A percentile compares a stretch with the other conserved stretches of the same genome.
phyloP scores from a whole-genome alignment of 2,113 vertebrate species.

The Apteryx owenii region DNA sequence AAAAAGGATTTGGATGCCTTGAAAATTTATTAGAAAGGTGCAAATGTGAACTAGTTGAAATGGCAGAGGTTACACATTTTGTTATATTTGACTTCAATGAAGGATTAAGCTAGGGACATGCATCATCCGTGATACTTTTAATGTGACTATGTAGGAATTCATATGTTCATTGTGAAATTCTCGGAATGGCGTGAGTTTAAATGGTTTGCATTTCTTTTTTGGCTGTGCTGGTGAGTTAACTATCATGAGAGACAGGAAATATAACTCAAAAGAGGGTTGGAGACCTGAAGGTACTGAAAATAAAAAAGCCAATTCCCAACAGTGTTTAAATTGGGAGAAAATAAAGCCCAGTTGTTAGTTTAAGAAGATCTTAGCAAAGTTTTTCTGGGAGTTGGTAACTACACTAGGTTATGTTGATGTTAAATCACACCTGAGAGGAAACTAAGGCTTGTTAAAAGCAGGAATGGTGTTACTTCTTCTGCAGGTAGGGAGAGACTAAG shows the following conservation, averaged over 20 bases:
- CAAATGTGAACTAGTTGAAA: not conserved
- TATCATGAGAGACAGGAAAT: not conserved
- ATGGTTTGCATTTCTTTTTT: conserved; percentile 5
- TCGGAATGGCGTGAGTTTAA: not conserved
- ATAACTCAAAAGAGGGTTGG: not conserved
- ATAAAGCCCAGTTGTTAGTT: not conserved
- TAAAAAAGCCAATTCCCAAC: not conserved
- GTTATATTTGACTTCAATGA: not conserved
- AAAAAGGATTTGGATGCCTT: not conserved
- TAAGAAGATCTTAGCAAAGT: not conserved
- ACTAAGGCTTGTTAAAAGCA: not conserved
- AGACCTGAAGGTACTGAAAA: conserved; percentile 5
- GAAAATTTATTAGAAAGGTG: not conserved
- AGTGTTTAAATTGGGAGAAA: not conserved
- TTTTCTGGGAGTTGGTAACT: not conserved
- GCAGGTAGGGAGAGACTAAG: not conserved
- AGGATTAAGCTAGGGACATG: not conserved
- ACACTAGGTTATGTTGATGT: not conserved
- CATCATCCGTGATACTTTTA: not conserved
- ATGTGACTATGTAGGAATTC: not conserved
- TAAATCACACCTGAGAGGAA: not conserved
- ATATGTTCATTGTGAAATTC: not conserved
- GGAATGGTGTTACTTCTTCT: not conserved
- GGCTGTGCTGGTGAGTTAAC: not conserved
- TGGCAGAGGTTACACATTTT: not conserved